Percentiles rank a stretch among this genome's conserved stretches.
Conservation (phyloP, 2,113 vertebrate species). For the Sialia sialis region DNA sequence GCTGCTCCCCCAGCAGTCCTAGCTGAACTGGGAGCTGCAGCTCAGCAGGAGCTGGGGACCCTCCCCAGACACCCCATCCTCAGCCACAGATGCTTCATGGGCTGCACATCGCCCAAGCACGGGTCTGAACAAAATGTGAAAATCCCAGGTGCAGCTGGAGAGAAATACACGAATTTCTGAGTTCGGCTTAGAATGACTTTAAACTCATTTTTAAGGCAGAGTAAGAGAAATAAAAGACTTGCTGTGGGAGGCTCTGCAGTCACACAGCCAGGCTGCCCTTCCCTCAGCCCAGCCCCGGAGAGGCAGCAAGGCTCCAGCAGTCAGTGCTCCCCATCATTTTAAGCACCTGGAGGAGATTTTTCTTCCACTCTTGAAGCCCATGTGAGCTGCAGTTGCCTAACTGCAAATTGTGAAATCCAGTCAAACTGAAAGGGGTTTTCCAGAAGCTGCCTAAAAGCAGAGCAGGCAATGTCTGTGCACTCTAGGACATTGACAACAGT, state of each 20-base stretch:
- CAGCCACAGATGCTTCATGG: neutral
- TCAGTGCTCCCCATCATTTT: neutral
- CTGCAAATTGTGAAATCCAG: neutral
- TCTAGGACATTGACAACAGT: rapidly evolving
- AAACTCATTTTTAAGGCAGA: neutral
- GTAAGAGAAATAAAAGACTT: neutral
- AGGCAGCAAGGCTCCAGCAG: neutral
- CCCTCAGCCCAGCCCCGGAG: neutral
- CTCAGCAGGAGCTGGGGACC: neutral
- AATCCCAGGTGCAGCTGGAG: rapidly evolving
- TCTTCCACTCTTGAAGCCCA: neutral
- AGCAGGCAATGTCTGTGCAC: neutral
- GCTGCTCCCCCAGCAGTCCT: neutral
- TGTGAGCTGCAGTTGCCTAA: neutral
- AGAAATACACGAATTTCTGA: neutral
- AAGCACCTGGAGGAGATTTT: neutral
- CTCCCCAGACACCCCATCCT: neutral
- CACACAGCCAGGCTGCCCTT: neutral
- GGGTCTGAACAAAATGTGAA: neutral
- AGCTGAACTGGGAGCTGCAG: neutral
- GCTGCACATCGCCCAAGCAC: rapidly evolving
- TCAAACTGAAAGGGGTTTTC: neutral
- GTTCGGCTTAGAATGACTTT: rapidly evolving
- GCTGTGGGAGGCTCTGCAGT: neutral
- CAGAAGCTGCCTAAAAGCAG: neutral